Percentiles rank a stretch among this genome's conserved stretches.
Evolutionary conservation across 1,140 invertebrate genomes (phyloP).

Genomic region (Pristionchus pacificus): DNA sequence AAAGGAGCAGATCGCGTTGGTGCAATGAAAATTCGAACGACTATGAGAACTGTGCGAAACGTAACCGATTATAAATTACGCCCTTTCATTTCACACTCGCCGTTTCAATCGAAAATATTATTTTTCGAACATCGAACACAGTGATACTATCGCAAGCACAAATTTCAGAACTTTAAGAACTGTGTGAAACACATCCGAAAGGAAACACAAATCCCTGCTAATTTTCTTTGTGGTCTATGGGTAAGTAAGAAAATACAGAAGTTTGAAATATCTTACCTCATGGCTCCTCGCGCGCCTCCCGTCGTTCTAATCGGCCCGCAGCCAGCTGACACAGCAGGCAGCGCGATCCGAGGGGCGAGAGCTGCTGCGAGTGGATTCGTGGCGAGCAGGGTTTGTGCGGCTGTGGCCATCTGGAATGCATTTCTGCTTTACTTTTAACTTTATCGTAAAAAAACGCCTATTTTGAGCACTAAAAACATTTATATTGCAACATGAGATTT

Average conservation of each 20-base stretch:
- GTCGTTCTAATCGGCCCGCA: conserved; percentile 2
- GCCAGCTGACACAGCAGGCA: conserved; percentile 58
- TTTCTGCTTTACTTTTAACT: background rate
- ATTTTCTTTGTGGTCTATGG: conserved; percentile 5
- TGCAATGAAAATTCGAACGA: too few relatives aligned
- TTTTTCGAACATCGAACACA: too few relatives aligned
- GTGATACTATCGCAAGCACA: too few relatives aligned
- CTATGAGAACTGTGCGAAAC: too few relatives aligned
- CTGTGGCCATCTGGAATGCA: conserved; percentile 16
- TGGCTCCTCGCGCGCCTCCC: conserved; percentile 2
- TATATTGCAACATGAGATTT: conserved; percentile 66
- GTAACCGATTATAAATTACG: too few relatives aligned
- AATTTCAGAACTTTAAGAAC: too few relatives aligned
- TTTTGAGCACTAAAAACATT: conserved; percentile 55
- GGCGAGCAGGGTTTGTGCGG: conserved; percentile 5
- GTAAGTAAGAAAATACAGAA: conserved; percentile 4
- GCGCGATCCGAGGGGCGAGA: conserved; percentile 71
- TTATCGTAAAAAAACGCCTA: conserved; percentile 1
- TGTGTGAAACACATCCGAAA: too few relatives aligned
- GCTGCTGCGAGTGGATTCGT: conserved; percentile 63
- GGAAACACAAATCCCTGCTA: too few relatives aligned
- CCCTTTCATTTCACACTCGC: too few relatives aligned
- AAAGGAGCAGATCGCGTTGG: too few relatives aligned
- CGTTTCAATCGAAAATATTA: too few relatives aligned
- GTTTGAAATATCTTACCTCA: background rate